These are phyloP conservation scores for Chaunax sp. DNA, from an alignment of 2,797 vertebrate species.

Conservation along the genomic window DNA sequence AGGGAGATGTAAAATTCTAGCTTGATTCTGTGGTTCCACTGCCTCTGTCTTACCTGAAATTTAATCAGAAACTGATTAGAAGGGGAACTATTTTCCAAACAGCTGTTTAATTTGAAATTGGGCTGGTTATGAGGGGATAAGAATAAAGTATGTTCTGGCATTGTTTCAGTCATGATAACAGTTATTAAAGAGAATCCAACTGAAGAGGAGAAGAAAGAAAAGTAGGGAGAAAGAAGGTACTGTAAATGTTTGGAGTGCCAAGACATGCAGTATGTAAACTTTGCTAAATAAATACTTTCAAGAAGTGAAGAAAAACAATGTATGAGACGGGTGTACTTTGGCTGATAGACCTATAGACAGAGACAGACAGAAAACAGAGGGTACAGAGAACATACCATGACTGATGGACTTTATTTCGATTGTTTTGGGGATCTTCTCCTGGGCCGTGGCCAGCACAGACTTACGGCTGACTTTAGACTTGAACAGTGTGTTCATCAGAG, in stretches of 20 bases:
- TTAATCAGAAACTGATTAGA: background rate
- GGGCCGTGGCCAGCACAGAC: conserved; percentile 88
- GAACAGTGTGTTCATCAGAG: conserved; percentile 98
- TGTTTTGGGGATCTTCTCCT: conserved; percentile 97
- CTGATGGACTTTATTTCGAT: conserved; percentile 98
- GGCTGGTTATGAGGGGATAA: conserved; percentile 1
- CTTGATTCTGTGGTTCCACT: background rate
- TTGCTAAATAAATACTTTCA: background rate
- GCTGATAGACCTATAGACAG: conserved; percentile 5
- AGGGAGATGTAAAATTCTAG: background rate
- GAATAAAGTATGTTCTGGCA: background rate
- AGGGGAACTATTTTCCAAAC: too few species aligned
- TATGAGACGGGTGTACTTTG: background rate
- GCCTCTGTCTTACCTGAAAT: background rate
- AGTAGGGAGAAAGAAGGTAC: background rate
- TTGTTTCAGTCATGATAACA: background rate
- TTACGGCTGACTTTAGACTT: conserved; percentile 99
- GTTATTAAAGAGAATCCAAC: conserved; percentile 12
- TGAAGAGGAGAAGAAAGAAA: too few species aligned
- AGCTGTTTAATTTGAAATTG: too few species aligned
- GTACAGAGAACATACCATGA: conserved; percentile 82
- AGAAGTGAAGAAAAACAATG: background rate
- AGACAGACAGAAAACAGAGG: conserved; percentile 1
- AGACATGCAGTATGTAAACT: background rate
- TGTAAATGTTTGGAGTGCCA: background rate